Percentiles rank a stretch among this genome's conserved stretches.
phyloP scores from a whole-genome alignment of 2,888 invertebrate genomes.

The Coenonympha glycerion region DNA sequence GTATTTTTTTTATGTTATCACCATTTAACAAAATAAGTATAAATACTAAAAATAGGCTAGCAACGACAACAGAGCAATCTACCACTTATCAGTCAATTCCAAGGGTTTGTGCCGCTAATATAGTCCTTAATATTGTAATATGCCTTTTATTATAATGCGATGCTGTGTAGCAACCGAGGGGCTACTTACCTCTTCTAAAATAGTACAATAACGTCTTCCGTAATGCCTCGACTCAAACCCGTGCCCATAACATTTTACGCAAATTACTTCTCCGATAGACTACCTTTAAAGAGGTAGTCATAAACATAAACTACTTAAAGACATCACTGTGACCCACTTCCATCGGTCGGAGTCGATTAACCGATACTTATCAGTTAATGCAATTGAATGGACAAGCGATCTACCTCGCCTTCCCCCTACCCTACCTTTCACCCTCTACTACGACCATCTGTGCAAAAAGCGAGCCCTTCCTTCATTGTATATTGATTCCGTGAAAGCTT shows the following conservation, averaged over 20 bases:
- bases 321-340: constrained; percentile 7
- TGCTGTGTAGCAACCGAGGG: no score
- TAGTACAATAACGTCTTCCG: background rate
- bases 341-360: constrained; percentile 9
- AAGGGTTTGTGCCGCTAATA: no score
- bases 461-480: background rate
- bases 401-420: background rate
- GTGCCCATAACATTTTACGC: background rate
- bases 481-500: background rate
- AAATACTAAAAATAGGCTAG: no score
- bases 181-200: no score
- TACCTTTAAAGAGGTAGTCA: background rate
- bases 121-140: no score
- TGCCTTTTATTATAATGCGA: no score
- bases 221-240: background rate
- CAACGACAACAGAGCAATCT: no score
- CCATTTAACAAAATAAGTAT: no score
- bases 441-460: background rate
- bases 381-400: constrained; percentile 24
- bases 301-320: constrained; percentile 3
- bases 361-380: constrained; percentile 25
- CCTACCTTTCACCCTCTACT: background rate
- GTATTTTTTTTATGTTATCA: no score
- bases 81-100: no score
- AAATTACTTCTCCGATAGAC: background rate